These are phyloP conservation scores for Pan paniscus DNA, from an alignment of 2,113 vertebrate species.

Conservation along the genomic window DNA sequence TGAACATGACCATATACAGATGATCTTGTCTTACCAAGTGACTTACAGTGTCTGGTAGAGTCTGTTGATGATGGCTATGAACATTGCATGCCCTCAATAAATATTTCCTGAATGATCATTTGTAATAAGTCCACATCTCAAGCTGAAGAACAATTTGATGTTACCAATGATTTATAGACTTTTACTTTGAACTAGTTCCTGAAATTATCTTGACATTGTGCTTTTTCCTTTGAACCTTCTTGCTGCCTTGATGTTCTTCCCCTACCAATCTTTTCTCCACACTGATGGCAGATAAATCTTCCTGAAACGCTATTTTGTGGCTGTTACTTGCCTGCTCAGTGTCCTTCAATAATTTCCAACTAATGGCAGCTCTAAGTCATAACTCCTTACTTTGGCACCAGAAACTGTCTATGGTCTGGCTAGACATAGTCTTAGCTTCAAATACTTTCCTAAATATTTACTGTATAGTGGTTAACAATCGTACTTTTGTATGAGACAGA, in stretches of 20 bases:
- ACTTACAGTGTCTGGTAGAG: background rate
- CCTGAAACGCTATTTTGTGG: conserved; percentile 12
- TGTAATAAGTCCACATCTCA: conserved; percentile 22
- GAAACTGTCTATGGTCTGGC: background rate
- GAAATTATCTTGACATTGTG: conserved; percentile 38
- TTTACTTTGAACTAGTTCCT: conserved; percentile 37
- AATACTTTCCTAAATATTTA: background rate
- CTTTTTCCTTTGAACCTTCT: conserved; percentile 29
- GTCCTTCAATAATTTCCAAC: conserved; percentile 57
- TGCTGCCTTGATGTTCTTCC: conserved; percentile 30
- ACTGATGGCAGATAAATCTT: conserved; percentile 52
- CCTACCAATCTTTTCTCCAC: conserved; percentile 38
- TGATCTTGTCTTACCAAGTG: background rate
- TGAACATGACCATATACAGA: background rate
- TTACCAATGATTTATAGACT: conserved; percentile 50
- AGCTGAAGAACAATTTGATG: conserved; percentile 41
- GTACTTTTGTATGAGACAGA: background rate
- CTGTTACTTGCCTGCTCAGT: conserved; percentile 5
- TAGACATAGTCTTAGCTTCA: background rate
- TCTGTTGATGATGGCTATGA: background rate
- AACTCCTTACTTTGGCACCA: background rate
- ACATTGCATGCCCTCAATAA: conserved; percentile 7
- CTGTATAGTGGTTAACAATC: background rate
- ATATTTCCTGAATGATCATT: conserved; percentile 48
- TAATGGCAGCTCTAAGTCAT: conserved; percentile 39